Conservation (phyloP, 2,797 vertebrate species). For the Pseudochaenichthys georgianus region DNA sequence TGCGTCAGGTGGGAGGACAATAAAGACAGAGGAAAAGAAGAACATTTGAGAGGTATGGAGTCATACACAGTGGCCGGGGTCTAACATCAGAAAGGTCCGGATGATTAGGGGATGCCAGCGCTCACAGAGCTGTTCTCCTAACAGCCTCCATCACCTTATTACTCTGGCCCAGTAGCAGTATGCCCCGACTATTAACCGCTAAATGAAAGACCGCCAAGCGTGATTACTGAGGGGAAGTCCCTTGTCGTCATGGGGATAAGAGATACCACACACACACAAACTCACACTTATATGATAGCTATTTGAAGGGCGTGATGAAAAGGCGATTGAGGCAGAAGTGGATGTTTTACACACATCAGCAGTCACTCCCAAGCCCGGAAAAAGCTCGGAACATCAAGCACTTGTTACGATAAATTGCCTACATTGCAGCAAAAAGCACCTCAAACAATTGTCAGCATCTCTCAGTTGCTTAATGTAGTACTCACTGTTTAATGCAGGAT, state of each 20-base stretch:
- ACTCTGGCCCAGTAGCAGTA: constrained; percentile 70
- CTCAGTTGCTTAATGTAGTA: constrained; percentile 21
- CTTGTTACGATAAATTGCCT: constrained; percentile 45
- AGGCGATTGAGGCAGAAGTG: constrained; percentile 55
- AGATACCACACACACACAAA: constrained; percentile 30
- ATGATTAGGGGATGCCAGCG: constrained; percentile 66
- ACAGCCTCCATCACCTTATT: constrained; percentile 76
- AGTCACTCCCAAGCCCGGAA: constrained; percentile 34
- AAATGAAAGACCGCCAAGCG: constrained; percentile 77
- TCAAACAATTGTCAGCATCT: constrained; percentile 20
- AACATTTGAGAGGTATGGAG: constrained; percentile 40
- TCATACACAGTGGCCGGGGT: constrained; percentile 29
- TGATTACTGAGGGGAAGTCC: constrained; percentile 78
- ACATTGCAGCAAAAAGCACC: constrained; percentile 32
- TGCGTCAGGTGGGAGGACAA: background rate
- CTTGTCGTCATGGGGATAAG: constrained; percentile 71
- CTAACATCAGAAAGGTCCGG: constrained; percentile 65
- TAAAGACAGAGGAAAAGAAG: background rate
- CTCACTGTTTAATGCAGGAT: constrained; percentile 20
- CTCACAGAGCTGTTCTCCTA: constrained; percentile 62
- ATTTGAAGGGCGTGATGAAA: constrained; percentile 61
- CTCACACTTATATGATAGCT: constrained; percentile 33
- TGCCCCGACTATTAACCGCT: constrained; percentile 75
- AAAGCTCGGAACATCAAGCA: constrained; percentile 37
- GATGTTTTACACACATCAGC: constrained; percentile 68